A percentile compares a stretch with the other conserved stretches of the same genome.
These are phyloP conservation scores for Halichoerus grypus DNA, from an alignment of 2,113 vertebrate species.

Conservation along the genomic window DNA sequence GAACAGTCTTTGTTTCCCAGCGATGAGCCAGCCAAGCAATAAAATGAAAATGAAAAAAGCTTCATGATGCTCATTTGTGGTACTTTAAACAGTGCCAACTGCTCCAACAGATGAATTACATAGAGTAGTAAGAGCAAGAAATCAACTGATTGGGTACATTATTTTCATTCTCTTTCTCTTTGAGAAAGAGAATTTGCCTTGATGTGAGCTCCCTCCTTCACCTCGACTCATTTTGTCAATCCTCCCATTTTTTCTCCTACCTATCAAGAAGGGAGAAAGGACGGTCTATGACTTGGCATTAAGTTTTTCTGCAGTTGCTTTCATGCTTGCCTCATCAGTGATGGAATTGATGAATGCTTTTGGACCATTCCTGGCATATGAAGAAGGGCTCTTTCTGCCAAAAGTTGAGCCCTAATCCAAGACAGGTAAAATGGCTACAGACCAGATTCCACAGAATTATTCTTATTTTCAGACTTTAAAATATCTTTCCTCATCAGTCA, in stretches of 20 bases:
- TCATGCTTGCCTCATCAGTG: not conserved
- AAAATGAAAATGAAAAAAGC: not conserved
- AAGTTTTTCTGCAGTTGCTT: not conserved
- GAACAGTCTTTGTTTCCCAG: conserved; percentile 23
- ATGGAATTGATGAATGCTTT: conserved; percentile 1
- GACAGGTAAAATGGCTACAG: not conserved
- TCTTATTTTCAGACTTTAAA: not conserved
- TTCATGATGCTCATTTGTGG: not conserved
- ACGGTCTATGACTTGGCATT: not conserved
- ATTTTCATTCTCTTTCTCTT: not conserved
- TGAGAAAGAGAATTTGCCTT: not conserved
- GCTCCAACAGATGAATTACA: not conserved
- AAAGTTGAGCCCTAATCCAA: not conserved
- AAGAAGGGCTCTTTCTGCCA: not conserved
- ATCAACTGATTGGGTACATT: not conserved
- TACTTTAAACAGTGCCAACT: not conserved
- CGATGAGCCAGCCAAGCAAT: conserved; percentile 11
- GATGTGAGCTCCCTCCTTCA: not conserved
- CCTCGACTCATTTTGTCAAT: not conserved
- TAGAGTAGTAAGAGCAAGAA: not conserved
- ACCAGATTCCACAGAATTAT: not conserved
- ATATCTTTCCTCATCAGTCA: not conserved
- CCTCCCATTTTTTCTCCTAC: not conserved
- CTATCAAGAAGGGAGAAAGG: not conserved
- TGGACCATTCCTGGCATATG: not conserved